These are phyloP conservation scores for Amblyopsis hoosieri DNA, from an alignment of 2,797 vertebrate species.

Conservation along the genomic window DNA sequence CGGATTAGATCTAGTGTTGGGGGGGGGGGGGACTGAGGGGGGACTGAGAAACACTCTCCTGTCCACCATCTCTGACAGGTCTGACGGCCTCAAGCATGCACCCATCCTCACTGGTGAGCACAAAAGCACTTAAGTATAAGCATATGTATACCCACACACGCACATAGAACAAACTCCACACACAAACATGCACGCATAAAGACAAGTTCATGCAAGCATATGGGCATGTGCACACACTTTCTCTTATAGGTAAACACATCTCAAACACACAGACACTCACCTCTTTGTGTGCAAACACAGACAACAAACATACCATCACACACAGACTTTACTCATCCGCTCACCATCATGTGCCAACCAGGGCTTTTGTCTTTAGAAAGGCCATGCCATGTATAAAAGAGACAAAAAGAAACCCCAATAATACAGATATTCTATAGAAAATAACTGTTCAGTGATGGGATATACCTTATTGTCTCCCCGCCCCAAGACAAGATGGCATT, in stretches of 20 bases:
- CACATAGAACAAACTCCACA: slow-evolving; percentile 4
- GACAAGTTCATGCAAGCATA: neutral
- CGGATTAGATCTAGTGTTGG: slow-evolving; percentile 47
- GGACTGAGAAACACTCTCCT: slow-evolving; percentile 39
- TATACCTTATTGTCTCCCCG: slow-evolving; percentile 14
- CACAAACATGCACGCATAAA: neutral
- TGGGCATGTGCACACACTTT: neutral
- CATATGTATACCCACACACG: neutral
- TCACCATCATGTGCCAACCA: slow-evolving; percentile 16
- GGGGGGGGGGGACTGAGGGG: slow-evolving; percentile 25
- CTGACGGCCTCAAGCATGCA: slow-evolving; percentile 58
- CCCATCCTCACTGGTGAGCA: slow-evolving; percentile 29
- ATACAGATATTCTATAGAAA: slow-evolving; percentile 12
- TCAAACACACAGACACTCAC: slow-evolving; percentile 8
- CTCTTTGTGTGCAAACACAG: neutral
- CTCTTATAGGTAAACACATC: neutral
- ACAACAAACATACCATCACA: slow-evolving; percentile 6
- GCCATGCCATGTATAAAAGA: slow-evolving; percentile 14
- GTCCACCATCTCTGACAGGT: slow-evolving; percentile 51
- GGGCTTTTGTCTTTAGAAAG: slow-evolving; percentile 19
- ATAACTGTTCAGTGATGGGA: slow-evolving; percentile 35
- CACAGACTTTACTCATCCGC: slow-evolving; percentile 38
- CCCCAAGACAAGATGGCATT: slow-evolving; percentile 33
- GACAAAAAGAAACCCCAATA: too few species aligned
- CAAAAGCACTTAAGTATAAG: slow-evolving; percentile 38